These are phyloP conservation scores for Drosophila elegans DNA, from an alignment of 1,140 invertebrate species.

Conservation along the genomic window DNA sequence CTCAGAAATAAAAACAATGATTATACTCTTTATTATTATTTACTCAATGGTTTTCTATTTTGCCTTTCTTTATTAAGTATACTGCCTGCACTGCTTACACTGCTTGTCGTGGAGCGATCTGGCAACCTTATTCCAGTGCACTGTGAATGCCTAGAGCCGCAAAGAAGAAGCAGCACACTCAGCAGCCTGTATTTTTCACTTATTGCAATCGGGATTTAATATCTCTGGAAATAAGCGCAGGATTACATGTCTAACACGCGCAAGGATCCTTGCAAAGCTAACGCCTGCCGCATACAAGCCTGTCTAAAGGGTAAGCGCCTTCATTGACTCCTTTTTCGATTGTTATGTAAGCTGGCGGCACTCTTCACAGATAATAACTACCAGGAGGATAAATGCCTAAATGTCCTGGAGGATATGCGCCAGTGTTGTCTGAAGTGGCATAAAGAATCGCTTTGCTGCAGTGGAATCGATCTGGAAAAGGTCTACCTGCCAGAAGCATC, in stretches of 20 bases:
- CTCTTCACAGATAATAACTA: constrained; percentile 87
- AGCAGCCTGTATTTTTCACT: constrained; percentile 13
- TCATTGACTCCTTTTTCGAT: constrained; percentile 1
- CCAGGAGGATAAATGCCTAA: constrained; percentile 88
- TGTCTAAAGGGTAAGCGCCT: constrained; percentile 89
- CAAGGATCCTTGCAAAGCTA: constrained; percentile 91
- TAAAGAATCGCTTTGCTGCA: constrained; percentile 87
- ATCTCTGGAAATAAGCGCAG: background rate
- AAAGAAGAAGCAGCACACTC: background rate
- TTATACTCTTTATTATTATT: constrained; percentile 3
- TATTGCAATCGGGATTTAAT: constrained; percentile 3
- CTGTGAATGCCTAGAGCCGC: constrained; percentile 2
- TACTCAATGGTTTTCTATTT: constrained; percentile 10
- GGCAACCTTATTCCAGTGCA: background rate
- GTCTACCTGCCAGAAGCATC: constrained; percentile 73
- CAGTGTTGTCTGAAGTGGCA: constrained; percentile 89
- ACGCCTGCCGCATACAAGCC: constrained; percentile 91
- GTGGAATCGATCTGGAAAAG: constrained; percentile 87
- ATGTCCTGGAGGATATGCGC: constrained; percentile 87
- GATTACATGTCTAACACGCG: constrained; percentile 61
- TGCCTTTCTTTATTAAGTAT: background rate
- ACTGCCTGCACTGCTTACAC: too few species aligned
- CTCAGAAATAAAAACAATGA: background rate
- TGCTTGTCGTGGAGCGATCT: background rate
- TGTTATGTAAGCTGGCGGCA: constrained; percentile 14